phyloP scores from a whole-genome alignment of 1,140 invertebrate species.

The Sitobion miscanthi region DNA sequence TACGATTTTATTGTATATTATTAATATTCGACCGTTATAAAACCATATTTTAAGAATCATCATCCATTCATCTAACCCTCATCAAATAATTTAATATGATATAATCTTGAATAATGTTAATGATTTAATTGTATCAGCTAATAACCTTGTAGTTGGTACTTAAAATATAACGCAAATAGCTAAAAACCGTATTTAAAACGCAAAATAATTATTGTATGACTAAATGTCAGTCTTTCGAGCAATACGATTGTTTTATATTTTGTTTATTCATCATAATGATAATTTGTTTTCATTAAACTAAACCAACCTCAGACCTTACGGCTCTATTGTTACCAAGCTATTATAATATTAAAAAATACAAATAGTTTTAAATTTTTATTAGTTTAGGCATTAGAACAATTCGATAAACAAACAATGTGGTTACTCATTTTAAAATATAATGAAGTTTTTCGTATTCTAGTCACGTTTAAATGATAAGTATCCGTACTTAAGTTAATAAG shows the following conservation, averaged over 20 bases:
- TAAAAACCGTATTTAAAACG: not conserved
- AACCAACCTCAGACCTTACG: not conserved
- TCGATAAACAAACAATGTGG: not conserved
- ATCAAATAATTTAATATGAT: not conserved
- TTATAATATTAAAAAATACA: constrained; percentile 5
- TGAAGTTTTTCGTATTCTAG: not conserved
- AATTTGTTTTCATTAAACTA: not conserved
- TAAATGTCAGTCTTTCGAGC: not conserved
- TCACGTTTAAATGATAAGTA: not conserved
- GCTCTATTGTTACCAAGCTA: not conserved
- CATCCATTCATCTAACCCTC: not conserved
- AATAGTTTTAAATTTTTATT: not conserved
- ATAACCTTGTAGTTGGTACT: not conserved
- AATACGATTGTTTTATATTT: not conserved
- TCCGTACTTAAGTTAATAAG: not conserved
- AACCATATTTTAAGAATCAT: not conserved
- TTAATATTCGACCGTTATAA: too few relatives aligned
- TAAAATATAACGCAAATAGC: not conserved
- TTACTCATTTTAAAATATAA: not conserved
- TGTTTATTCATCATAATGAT: not conserved
- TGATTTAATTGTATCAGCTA: not conserved
- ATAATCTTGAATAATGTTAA: not conserved
- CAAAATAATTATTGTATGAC: not conserved
- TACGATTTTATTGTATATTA: too few relatives aligned
- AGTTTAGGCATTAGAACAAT: not conserved